Percentiles rank a stretch among this genome's conserved stretches.
These are phyloP conservation scores for Aphelinus atriplicis DNA, from an alignment of 1,140 invertebrate species.

Conservation along the genomic window DNA sequence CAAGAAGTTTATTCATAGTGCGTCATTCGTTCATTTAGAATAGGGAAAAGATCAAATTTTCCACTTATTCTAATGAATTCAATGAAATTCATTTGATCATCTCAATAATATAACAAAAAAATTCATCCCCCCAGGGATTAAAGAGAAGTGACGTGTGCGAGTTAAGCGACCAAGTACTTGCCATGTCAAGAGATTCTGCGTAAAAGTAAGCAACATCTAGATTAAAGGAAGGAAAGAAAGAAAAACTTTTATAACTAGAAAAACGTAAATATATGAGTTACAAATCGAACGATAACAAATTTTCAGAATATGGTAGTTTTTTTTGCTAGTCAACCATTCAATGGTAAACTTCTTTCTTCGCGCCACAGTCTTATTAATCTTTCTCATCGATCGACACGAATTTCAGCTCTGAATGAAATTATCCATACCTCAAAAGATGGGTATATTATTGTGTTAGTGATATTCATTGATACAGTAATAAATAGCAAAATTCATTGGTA, in stretches of 20 bases:
- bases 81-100: conserved; percentile 12
- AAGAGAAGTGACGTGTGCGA: conserved; percentile 26
- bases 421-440: too few species aligned
- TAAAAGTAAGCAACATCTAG: conserved; percentile 39
- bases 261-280: conserved; percentile 28
- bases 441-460: too few species aligned
- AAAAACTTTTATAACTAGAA: conserved; percentile 22
- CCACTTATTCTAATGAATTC: neutral
- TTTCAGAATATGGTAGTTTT: conserved; percentile 27
- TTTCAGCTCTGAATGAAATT: neutral
- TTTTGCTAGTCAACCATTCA: conserved; percentile 33
- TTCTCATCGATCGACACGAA: conserved; percentile 21
- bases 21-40: neutral
- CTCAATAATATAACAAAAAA: conserved; percentile 25
- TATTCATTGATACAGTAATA: too few species aligned
- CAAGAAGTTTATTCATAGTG: neutral
- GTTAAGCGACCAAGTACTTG: conserved; percentile 42
- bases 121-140: conserved; percentile 28
- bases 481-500: too few species aligned
- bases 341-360: conserved; percentile 22
- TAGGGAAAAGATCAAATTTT: conserved; percentile 2
- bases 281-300: conserved; percentile 38
- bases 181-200: conserved; percentile 40
- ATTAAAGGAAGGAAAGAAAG: conserved; percentile 33
- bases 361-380: conserved; percentile 28